Base-by-base conservation (phyloP, 2,113 vertebrate genomes). In the Anser brachyrhynchus region DNA sequence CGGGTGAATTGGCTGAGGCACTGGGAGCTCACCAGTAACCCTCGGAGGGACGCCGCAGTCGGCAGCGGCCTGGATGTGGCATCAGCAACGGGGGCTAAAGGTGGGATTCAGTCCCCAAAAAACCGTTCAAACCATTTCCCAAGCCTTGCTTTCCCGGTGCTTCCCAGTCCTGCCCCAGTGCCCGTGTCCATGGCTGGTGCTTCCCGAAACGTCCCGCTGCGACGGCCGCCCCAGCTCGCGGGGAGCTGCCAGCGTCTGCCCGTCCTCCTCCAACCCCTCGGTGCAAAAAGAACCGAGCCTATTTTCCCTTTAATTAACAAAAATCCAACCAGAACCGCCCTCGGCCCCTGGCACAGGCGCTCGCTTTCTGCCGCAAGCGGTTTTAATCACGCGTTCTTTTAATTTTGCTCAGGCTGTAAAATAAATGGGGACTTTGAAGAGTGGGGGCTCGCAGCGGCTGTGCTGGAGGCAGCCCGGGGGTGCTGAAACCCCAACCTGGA, bases 371-470 rank as follows among this genome's bases (percentile, higher is more conserved):
- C 64, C 52, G 28, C 0, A 2, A 59, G 23, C 10, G 1, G 2
- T 28, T 86, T 78, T 51, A 55, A 59, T 3, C 4, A 16, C 1
- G 5, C 57, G 21, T 37, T 66, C 75, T 58, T 31, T 61, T 49
- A 3, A 64, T 51, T 86, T 43, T 23, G 10, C 13, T 64, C 6
- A 1, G 49, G 21, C 41, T 19, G 22, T 37, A 8, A 37, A 61
- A 28, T 35, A 49, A 43, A 26, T 3, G 6, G 14, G 22, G 39
- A 17, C 17, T 26, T 5, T 1, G 55, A 51, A 25, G 8, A 29
- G 10, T 9, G 33, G 10, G 26, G 46, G 39, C 26, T 65, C 21
- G 3, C 22, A 1, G 33, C 0, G 2, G 49, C 26, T 65, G n/a
- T 11, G 21, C 51, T 26, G 43, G 61, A 44, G 11, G 54, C 22